Evolutionary conservation across 1,140 invertebrate genomes (phyloP), one percentile per base, ranked within the genome.

Genomic region (Macrobrachium rosenbergii): DNA sequence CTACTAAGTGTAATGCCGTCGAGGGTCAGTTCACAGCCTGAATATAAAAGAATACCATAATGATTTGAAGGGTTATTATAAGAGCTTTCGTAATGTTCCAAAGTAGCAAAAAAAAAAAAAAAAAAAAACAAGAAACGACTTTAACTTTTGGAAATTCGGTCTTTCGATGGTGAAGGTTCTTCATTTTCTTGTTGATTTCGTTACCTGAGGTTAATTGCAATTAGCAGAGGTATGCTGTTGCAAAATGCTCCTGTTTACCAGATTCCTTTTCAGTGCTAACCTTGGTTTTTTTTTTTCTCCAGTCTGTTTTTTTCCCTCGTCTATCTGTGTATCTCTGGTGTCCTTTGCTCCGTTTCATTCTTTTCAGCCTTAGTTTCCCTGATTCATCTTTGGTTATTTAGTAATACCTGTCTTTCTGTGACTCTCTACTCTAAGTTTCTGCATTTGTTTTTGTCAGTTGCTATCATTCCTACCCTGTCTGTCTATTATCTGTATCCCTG

Each of bases 361-460:
- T 59, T 59, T 60, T 60, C n/a, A n/a, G n/a, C n/a, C n/a, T n/a
- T n/a, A n/a, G n/a, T n/a, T n/a, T n/a, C n/a, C n/a, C n/a, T n/a
- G n/a, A n/a, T n/a, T n/a, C n/a, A n/a, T n/a, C n/a, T n/a, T n/a
- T n/a, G n/a, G n/a, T n/a, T n/a, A n/a, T n/a, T n/a, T n/a, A n/a
- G n/a, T n/a, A n/a, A n/a, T n/a, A n/a, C n/a, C n/a, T n/a, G n/a
- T 79, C 52, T 59, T 23, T 79, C 45, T 79, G 16, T 79, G 23
- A n/a, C 17, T 59, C 52, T n/a, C 52, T 45, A 19, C 19, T 59
- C 1, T 37, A 37, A 3, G 28, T 37, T 37, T 37, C 28, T 37
- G 3, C 3, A 37, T 37, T 62, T 43, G 10, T 43, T 62, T 60
- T 45, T 6, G 14, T 59, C 43, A 11, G 10, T 45, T 10, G 6